Evolutionary conservation across 2,888 invertebrate genomes (phyloP).

Genomic region (Eristalinus aeneus): DNA sequence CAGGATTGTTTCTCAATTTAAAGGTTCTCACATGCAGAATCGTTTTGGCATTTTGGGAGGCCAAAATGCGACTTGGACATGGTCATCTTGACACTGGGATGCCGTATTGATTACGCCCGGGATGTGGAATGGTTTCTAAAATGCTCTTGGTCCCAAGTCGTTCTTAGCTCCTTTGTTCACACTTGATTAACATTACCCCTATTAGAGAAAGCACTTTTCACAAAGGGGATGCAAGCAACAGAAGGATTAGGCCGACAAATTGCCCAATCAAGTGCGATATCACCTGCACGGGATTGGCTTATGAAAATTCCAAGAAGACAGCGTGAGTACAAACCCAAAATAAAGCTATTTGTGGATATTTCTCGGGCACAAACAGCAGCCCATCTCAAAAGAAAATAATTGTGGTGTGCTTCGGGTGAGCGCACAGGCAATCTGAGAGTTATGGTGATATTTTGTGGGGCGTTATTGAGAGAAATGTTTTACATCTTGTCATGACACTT

Average conservation of each 20-base stretch:
- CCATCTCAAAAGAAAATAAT: not conserved
- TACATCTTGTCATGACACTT: not conserved
- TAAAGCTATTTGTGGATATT: not conserved
- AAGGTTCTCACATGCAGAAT: slow-evolving; percentile 48
- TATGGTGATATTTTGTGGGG: not conserved
- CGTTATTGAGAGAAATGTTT: not conserved
- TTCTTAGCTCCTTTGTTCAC: slow-evolving; percentile 45
- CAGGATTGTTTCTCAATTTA: slow-evolving; percentile 64
- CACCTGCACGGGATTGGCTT: not conserved
- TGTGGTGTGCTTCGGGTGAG: not conserved
- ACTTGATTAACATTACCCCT: slow-evolving; percentile 54
- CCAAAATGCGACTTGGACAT: slow-evolving; percentile 52
- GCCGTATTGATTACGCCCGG: slow-evolving; percentile 33
- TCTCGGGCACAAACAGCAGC: not conserved
- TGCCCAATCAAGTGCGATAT: slow-evolving; percentile 25
- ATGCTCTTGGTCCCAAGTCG: slow-evolving; percentile 33
- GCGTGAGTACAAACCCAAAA: not conserved
- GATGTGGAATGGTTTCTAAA: not conserved
- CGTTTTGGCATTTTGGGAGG: slow-evolving; percentile 22
- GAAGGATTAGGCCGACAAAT: slow-evolving; percentile 20
- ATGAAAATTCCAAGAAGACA: not conserved
- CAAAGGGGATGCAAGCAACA: slow-evolving; percentile 24
- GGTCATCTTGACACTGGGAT: slow-evolving; percentile 27
- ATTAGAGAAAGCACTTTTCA: slow-evolving; percentile 55
- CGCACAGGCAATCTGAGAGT: not conserved